Base-by-base conservation (phyloP, 2,888 invertebrate genomes). In the Tinea trinotella region DNA sequence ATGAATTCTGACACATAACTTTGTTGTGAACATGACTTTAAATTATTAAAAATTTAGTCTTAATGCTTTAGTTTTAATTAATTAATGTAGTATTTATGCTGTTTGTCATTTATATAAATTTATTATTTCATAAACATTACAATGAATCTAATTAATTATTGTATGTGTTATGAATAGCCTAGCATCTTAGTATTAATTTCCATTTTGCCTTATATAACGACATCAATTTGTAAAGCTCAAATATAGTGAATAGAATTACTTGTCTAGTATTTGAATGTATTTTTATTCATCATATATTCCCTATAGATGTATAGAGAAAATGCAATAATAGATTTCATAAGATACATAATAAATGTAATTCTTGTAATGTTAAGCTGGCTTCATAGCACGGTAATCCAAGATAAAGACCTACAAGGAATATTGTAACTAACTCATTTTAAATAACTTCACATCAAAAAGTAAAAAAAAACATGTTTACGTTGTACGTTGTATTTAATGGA, bases 1-100 rank as follows among this genome's bases (percentile, higher is more conserved):
- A 87, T 91, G 61, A 91, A 89, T 69, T 90, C 88, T 60, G 91
- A 92, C 70, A 83, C 83, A 59, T 46, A 17, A 46, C 6, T 5
- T 19, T 18, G n/a, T 46, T 46, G 7, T 46, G n/a, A 19, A 12
- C 46, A 46, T 46, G 19, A 46, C 19, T 19, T 40, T 18, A 46
- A n/a, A 46, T 46, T 17, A 19, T 46, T 46, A 46, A 15, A 15
- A 10, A 17, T 7, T 17, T 46, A 17, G 1, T 18, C 7, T 46
- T 46, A 46, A 17, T 19, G 19, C 15, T 15, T 17, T 46, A 46
- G 19, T 4, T 46, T 19, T 46, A 19, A 46, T 46, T 17, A 46
- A 19, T 19, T 19, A 17, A 46, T 40, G 17, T 46, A 46, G 46
- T 46, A 46, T 19, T 46, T 13, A 46, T 46, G 19, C 46, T 19